phyloP scores from a whole-genome alignment of 1,140 invertebrate genomes.

The Ceratitis capitata region DNA sequence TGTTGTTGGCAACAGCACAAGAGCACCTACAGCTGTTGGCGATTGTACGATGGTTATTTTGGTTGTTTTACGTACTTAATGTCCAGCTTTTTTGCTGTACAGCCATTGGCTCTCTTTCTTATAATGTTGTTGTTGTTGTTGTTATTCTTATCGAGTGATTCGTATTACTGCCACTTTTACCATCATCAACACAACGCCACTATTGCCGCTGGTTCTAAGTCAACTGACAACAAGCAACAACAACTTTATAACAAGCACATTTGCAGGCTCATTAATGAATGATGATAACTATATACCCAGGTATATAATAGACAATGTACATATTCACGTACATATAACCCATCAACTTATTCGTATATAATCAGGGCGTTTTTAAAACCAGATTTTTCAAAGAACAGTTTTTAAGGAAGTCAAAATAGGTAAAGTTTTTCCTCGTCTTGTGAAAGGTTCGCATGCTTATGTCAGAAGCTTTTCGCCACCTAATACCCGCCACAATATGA shows the following conservation, averaged over 20 bases:
- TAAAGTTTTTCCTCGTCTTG: no score
- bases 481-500: no score
- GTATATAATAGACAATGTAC: no score
- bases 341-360: no score
- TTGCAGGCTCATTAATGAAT: neutral
- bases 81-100: no score
- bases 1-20: neutral
- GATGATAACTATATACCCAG: no score
- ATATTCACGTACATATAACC: no score
- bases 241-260: neutral
- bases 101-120: neutral
- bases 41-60: neutral
- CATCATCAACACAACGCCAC: neutral
- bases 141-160: neutral
- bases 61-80: neutral
- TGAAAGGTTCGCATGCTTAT: no score
- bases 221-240: conserved; percentile 4
- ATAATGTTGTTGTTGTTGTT: neutral
- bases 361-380: no score
- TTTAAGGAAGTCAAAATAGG: no score
- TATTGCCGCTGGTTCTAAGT: conserved; percentile 7
- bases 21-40: neutral
- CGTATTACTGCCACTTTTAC: neutral
- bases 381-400: no score
- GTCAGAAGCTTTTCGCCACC: no score